Base-by-base conservation (phyloP, 2,888 invertebrate species). In the Lysandra bellargus region DNA sequence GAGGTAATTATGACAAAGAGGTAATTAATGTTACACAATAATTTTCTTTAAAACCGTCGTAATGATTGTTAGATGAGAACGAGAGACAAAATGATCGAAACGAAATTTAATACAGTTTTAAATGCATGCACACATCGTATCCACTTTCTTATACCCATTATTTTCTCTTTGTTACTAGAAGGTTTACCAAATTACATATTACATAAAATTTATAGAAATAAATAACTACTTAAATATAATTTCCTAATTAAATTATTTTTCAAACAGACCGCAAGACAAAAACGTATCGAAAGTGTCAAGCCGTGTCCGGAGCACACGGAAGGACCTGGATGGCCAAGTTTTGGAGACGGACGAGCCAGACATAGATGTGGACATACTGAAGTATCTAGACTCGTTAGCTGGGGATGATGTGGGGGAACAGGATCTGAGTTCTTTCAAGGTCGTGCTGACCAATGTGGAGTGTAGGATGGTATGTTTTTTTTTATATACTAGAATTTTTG, bases 261-360 rank as follows among this genome's bases (percentile, higher is more conserved):
- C 0, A 17, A 0, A 57, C 85, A 92, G 93, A 80, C 90, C 91
- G 3, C 89, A 91, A 85, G 94, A 93, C 1, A 88, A 87, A 78
- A 87, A 88, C 75, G 82, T 89, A 23, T 88, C 90, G 79, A 96
- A 94, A 82, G 91, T 96, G 74, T 92, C 96, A 12, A 96, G 95
- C 83, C 95, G 95, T 86, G 87, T 97, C 17, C 96, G 95, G 87
- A 96, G 96, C 12, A 96, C 96, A 0, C 89, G 97, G 0, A 95
- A 93, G 81, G 91, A 94, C 4, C 88, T 95, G 40, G 96, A 96
- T 84, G 95, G 94, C 0, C 94, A 93, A 80, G 88, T 91, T 1
- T 87, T 88, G 73, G 95, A 92, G 81, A 87, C 86, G 0, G 89
- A 91, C 0, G 86, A 81, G 0, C 91, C 92, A 7, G 86, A 87